Percentiles rank a stretch among this genome's conserved stretches.
Evolutionary conservation across 2,113 vertebrate species (phyloP).

Genomic region (Ursus arctos): DNA sequence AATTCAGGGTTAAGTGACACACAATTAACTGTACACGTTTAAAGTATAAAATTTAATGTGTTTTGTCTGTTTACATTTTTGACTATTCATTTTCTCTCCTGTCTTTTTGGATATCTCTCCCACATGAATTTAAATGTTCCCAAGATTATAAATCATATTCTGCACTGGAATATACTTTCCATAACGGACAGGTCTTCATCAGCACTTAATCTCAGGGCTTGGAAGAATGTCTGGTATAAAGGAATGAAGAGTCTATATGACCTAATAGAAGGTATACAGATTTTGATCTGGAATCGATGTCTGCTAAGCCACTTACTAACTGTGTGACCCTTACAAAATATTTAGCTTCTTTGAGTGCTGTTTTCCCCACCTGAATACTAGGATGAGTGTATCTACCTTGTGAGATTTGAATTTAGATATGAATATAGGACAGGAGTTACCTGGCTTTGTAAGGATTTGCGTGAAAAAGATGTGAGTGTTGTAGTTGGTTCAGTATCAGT

Average conservation of each 20-base stretch:
- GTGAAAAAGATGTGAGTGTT: neutral
- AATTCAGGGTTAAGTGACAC: neutral
- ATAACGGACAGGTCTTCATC: neutral
- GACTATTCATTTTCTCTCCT: neutral
- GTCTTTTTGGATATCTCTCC: neutral
- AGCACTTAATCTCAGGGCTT: neutral
- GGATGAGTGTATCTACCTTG: neutral
- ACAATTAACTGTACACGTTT: neutral
- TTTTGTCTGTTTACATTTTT: neutral
- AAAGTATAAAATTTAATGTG: neutral
- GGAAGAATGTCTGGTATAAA: neutral
- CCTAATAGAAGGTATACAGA: neutral
- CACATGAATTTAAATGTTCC: neutral
- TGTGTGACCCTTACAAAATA: neutral
- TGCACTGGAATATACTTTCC: neutral
- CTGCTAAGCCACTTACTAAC: neutral
- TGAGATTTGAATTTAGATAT: neutral
- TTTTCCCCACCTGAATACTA: neutral
- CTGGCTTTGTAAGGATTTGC: neutral
- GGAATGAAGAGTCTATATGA: neutral
- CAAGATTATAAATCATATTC: neutral
- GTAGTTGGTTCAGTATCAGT: neutral
- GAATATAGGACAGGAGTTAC: neutral
- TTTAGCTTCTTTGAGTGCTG: neutral
- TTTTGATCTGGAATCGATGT: slow-evolving; percentile 11